Evolutionary conservation across 2,888 invertebrate genomes (phyloP), one percentile per base, ranked within the genome.

Genomic region (Rhagonycha fulva): DNA sequence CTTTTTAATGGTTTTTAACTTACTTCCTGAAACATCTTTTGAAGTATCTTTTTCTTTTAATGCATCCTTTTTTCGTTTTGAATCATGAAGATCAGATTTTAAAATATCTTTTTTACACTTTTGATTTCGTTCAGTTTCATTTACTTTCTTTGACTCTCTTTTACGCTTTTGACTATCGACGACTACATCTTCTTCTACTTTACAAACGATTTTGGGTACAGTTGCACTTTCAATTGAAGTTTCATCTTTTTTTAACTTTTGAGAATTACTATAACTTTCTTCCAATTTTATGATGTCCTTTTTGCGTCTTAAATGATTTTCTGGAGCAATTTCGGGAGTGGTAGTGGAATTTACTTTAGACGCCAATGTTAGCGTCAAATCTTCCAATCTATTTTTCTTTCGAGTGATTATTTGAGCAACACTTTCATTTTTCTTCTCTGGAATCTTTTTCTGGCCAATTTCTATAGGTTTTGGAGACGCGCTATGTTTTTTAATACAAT

Each of bases 301-400:
- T 69, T 68, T 75, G 24, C 72, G 71, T 28, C 71, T 71, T 47
- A 30, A 19, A 68, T 68, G 68, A 68, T 66, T 70, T 62, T 72
- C 72, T 23, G 10, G 9, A 24, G 32, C 10, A 12, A 12, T 69
- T 19, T 30, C 61, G 19, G 32, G 23, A 4, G 47, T 7, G 11
- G 19, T 66, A 7, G 62, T 70, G 26, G 79, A 89, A 89, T 67
- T 90, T 78, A 92, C 92, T 88, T 92, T 92, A 24, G 91, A 90
- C 14, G 91, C 91, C 73, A 91, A 86, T 85, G 90, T 91, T 77
- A 90, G 90, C 9, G 91, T 90, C 75, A 91, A 85, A 30, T 91
- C 91, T 85, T 92, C 92, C 14, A 92, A 86, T 81, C 92, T 89
- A 81, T 91, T 91, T 81, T 92, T 92, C 84, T 93, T 92, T 30